phyloP scores from a whole-genome alignment of 2,113 vertebrate genomes.

The Mixornis gularis region DNA sequence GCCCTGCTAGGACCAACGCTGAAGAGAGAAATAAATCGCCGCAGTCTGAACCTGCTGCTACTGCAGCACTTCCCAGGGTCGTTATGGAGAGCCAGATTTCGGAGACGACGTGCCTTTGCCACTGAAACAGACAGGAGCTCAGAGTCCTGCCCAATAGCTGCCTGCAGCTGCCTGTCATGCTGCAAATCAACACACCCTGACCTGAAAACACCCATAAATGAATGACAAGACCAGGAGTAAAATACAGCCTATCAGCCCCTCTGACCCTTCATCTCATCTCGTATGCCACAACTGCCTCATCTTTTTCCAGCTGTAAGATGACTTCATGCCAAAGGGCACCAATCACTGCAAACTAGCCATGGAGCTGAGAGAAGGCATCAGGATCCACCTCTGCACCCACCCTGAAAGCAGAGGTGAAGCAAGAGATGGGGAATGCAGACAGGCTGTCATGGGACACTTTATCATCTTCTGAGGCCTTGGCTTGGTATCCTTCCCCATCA shows the following conservation, averaged over 20 bases:
- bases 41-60: neutral
- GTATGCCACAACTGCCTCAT: neutral
- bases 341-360: neutral
- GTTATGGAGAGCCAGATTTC: neutral
- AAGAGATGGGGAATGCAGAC: neutral
- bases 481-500: neutral
- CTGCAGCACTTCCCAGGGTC: neutral
- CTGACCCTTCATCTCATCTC: neutral
- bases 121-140: neutral
- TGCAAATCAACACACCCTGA: neutral
- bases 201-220: neutral
- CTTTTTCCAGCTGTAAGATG: neutral
- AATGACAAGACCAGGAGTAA: neutral
- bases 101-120: accelerated
- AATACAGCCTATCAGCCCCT: neutral
- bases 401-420: neutral
- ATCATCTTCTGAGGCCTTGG: neutral
- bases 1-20: neutral
- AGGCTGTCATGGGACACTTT: neutral
- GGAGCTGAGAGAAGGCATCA: neutral
- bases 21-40: neutral
- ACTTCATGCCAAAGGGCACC: neutral
- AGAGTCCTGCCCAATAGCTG: neutral
- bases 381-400: neutral
- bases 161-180: neutral